Base-by-base conservation (phyloP, 2,888 invertebrate species). In the Ischnura elegans region DNA sequence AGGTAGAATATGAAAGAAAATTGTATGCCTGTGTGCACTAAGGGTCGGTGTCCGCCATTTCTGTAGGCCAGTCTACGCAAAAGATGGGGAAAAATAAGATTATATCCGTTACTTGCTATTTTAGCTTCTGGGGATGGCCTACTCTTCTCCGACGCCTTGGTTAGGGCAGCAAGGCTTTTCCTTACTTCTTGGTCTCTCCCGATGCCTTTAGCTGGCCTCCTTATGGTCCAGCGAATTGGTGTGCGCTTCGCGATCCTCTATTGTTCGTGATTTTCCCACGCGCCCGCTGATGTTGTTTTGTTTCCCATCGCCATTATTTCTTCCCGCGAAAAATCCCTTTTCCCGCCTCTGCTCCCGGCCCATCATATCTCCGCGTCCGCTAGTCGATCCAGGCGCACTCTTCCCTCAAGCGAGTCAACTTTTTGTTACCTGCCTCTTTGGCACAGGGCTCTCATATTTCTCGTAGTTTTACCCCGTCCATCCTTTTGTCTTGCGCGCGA, bases 191-290 rank as follows among this genome's bases (percentile, higher is more conserved):
- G 25, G 6, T 61, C 61, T 13, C 19, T 3, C 25, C 47, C 47
- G 5, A 47, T 13, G 47, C 47, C 47, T 25, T 5, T 61, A 16
- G 29, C 16, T 76, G 10, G 76, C 36, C 76, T n/a, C 76, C 76
- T 76, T 76, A 76, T 76, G 76, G 76, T 76, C 76, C 76, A 76
- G 76, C 29, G 76, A 76, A 76, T 76, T 76, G 76, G 29, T 29
- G 10, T 36, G 4, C 36, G 2, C 76, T 4, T 25, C 4, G 76
- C 76, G 76, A 36, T 76, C 29, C 76, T 76, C 76, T 36, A 76
- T 76, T 76, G 76, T 76, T 76, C 16, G 76, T 36, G 0, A 76
- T 76, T 29, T 76, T 76, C 16, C 76, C 25, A 10, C 76, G 61
- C 61, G 76, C 76, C 16, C 61, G 29, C 66, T 47, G 66, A 16